Evolutionary conservation across 2,888 invertebrate species (phyloP).

Genomic region (Thecophora atra): DNA sequence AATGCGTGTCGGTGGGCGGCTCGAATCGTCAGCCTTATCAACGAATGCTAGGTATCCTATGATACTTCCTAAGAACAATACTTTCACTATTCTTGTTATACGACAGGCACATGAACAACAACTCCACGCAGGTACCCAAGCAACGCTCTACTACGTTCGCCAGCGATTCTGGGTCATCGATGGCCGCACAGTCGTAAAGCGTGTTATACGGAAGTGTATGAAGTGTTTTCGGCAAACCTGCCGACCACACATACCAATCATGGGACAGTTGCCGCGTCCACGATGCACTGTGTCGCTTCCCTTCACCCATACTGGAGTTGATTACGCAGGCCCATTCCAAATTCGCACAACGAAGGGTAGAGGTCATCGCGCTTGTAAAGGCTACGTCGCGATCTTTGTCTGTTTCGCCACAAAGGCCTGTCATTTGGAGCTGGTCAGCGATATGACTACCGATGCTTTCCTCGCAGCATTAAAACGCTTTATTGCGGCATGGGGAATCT

Average conservation of each 20-base stretch:
- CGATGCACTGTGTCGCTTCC: constrained; percentile 7
- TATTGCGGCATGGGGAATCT: not conserved
- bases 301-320: constrained; percentile 35
- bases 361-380: constrained; percentile 35
- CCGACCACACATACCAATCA: not conserved
- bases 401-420: constrained; percentile 37
- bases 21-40: not conserved
- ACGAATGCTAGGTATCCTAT: not conserved
- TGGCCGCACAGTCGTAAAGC: not conserved
- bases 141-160: not conserved
- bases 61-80: not conserved
- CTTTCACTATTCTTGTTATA: not conserved
- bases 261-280: constrained; percentile 4
- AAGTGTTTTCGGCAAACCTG: no score
- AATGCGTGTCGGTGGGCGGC: constrained; percentile 15
- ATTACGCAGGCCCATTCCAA: constrained; percentile 37
- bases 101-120: constrained; percentile 6
- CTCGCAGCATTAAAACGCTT: constrained; percentile 1
- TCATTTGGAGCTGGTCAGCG: no score
- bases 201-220: no score
- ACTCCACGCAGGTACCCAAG: constrained; percentile 7
- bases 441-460: constrained; percentile 26
- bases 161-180: constrained; percentile 1
- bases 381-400: constrained; percentile 39
- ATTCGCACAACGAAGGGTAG: constrained; percentile 37